Evolutionary conservation across 2,797 vertebrate genomes (phyloP).

Genomic region (Pampus argenteus): DNA sequence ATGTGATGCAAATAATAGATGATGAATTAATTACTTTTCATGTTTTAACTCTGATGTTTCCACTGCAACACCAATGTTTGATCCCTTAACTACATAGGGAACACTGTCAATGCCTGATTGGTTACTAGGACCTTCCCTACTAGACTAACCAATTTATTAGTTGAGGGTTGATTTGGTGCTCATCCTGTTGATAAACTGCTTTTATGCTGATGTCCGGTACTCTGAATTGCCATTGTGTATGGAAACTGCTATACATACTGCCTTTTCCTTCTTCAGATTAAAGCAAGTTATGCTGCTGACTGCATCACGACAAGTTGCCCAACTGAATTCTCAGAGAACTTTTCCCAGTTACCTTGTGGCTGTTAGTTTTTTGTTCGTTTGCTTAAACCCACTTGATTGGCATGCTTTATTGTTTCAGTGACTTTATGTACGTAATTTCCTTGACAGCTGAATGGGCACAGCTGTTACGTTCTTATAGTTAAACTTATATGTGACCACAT

Average conservation of each 20-base stretch:
- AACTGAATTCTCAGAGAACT: neutral
- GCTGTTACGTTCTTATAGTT: constrained; percentile 14
- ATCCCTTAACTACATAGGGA: no score
- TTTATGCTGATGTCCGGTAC: no score
- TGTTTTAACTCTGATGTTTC: neutral
- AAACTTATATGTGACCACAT: constrained; percentile 22
- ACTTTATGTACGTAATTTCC: constrained; percentile 13
- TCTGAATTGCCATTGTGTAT: no score
- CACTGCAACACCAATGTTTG: neutral
- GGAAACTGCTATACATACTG: no score
- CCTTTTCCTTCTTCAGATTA: constrained; percentile 9
- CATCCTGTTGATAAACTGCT: no score
- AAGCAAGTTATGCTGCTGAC: neutral
- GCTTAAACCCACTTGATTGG: constrained; percentile 6
- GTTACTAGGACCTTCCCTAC: no score
- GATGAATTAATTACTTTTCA: neutral
- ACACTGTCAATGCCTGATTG: no score
- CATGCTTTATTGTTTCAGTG: neutral
- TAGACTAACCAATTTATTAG: no score
- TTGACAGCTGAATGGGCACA: constrained; percentile 20
- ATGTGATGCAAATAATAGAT: neutral
- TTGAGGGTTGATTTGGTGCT: no score
- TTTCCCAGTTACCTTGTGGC: neutral
- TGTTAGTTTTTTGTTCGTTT: constrained; percentile 32
- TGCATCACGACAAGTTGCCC: constrained; percentile 1